Conservation (phyloP, 2,797 vertebrate genomes). For the Psittacula derbiana region DNA sequence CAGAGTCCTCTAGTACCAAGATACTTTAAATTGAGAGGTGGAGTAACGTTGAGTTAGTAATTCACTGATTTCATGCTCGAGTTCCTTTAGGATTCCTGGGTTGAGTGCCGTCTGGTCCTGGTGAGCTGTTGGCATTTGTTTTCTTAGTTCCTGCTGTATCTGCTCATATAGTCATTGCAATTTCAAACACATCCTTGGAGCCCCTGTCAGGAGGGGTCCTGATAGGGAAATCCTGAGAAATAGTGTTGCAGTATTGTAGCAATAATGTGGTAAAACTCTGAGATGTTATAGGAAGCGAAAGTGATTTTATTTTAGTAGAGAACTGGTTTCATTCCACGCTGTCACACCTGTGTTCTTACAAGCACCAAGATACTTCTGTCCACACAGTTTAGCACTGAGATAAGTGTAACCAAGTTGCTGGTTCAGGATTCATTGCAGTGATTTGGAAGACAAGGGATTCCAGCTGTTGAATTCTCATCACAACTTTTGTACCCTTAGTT, state of each 20-base stretch:
- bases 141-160: background rate
- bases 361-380: background rate
- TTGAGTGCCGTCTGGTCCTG: background rate
- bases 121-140: background rate
- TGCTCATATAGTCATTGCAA: background rate
- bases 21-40: constrained; percentile 25
- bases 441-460: background rate
- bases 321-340: background rate
- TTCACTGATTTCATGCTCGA: background rate
- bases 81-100: background rate
- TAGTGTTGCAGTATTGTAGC: background rate
- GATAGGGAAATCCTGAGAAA: background rate
- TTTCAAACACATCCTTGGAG: background rate
- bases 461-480: background rate
- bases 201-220: background rate
- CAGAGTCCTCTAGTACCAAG: background rate
- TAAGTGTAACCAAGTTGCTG: background rate
- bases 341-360: background rate
- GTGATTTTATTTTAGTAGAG: background rate
- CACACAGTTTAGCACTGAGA: background rate
- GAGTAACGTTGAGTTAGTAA: background rate
- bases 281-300: background rate
- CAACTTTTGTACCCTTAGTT: background rate
- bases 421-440: background rate
- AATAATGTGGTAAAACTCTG: background rate